These are phyloP conservation scores for Andricus curvator DNA, from an alignment of 2,888 invertebrate species.

Conservation along the genomic window DNA sequence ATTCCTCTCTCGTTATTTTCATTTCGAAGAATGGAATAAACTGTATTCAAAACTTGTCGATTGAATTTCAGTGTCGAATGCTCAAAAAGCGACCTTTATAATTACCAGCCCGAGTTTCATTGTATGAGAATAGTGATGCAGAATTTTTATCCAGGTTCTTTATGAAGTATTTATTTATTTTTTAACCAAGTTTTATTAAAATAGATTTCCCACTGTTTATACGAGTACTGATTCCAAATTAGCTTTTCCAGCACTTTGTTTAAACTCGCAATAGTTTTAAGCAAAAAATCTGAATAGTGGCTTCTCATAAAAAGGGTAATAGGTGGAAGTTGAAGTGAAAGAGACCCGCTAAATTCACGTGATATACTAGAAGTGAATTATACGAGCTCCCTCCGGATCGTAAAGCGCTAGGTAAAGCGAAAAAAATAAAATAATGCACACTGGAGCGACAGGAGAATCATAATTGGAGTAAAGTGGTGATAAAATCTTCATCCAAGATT, in stretches of 20 bases:
- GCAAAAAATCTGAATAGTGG: slow-evolving; percentile 15
- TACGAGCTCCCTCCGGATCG: slow-evolving; percentile 17
- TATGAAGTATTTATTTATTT: too few relatives aligned
- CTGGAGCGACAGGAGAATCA: not conserved
- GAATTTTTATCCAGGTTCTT: too few relatives aligned
- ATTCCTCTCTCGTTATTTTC: not conserved
- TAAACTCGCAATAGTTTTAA: not conserved
- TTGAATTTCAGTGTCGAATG: not conserved
- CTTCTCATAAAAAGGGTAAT: slow-evolving; percentile 26
- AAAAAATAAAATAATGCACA: not conserved
- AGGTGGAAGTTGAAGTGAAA: slow-evolving; percentile 12
- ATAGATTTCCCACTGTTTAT: not conserved
- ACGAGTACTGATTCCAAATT: not conserved
- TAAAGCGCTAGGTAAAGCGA: not conserved
- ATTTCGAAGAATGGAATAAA: not conserved
- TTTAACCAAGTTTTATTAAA: not conserved
- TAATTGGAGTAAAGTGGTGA: slow-evolving; percentile 5
- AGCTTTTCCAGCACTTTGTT: not conserved
- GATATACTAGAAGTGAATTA: slow-evolving; percentile 29
- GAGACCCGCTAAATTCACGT: slow-evolving; percentile 27
- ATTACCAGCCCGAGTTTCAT: not conserved
- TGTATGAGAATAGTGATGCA: not conserved
- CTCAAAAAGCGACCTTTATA: not conserved
- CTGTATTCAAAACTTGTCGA: not conserved
- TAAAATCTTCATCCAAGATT: not conserved